phyloP scores from a whole-genome alignment of 2,797 vertebrate species.

The Margarornis squamiger region DNA sequence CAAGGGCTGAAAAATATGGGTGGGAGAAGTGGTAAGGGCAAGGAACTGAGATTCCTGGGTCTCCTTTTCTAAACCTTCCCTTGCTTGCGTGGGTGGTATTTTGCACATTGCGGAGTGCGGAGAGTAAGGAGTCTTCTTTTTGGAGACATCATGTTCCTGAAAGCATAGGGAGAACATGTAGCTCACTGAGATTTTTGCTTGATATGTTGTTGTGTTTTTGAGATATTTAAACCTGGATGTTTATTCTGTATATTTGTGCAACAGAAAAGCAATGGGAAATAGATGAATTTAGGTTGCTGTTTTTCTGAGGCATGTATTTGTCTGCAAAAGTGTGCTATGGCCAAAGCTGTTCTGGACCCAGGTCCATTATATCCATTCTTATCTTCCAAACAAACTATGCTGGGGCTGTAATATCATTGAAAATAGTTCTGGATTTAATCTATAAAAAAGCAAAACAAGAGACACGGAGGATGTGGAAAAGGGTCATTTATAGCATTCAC shows the following conservation, averaged over 20 bases:
- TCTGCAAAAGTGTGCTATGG: background rate
- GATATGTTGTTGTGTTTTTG: background rate
- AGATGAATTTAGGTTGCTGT: background rate
- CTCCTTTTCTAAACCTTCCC: background rate
- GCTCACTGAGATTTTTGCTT: background rate
- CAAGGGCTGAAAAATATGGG: background rate
- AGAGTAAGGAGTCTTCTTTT: background rate
- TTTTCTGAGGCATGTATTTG: background rate
- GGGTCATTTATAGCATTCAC: background rate
- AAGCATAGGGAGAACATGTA: rapidly evolving
- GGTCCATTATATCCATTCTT: background rate
- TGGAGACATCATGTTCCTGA: background rate
- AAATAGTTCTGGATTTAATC: background rate
- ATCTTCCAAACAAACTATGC: background rate
- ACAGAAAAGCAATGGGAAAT: background rate
- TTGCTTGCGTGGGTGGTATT: background rate
- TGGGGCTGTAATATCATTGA: background rate
- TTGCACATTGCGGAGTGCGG: background rate
- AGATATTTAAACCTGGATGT: background rate
- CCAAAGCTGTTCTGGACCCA: background rate
- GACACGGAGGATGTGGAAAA: rapidly evolving
- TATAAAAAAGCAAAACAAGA: background rate
- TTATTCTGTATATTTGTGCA: background rate
- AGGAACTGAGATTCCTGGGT: background rate
- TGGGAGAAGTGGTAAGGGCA: background rate